Base-by-base conservation (phyloP, 37 sponge, comb jelly and placozoan genomes). In the Beroe forskalii region DNA sequence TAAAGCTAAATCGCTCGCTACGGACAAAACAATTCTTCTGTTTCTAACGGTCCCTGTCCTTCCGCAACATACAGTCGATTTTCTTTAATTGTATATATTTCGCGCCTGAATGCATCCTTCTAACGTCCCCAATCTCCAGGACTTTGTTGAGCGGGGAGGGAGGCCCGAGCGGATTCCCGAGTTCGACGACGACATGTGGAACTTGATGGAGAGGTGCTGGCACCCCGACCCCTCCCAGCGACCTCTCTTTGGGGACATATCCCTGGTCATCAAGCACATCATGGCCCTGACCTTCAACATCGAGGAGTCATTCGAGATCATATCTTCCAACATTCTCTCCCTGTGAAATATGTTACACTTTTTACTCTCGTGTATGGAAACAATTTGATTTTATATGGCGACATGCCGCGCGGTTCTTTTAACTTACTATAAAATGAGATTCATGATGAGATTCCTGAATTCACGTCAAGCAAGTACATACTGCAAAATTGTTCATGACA, bases 191-290 rank as follows among this genome's bases (percentile, higher is more conserved):
- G 93, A 93, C 41, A 92, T 93, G 76, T 97, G 96, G 96, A 89
- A 92, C 14, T 90, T 97, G 62, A 97, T 97, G 98, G 44, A 75
- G 17, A 61, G 72, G 25, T 95, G 98, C 90, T 97, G 98, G 98
- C 83, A 91, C 61, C 92, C 89, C 0, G 95, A 97, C 38, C 69
- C 90, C 0, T 23, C 90, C 12, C 60, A 92, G 40, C 67, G 98
- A 32, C 95, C 95, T 0, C 92, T 95, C 0, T 90, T 93, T 0
- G 98, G 96, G 0, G 94, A 93, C 38, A 91, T 97, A 23, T 80
- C 92, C 0, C 89, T 89, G 42, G 83, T 92, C 28, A 89, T 97
- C 22, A 41, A 92, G 3, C 38, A 90, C 9, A 94, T 96, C 25
- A 91, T 95, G 67, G 90, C 75, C 22, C 75, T 72, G 8, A 72